Evolutionary conservation across 1,140 invertebrate genomes (phyloP), one percentile per base, ranked within the genome.

Genomic region (Cataglyphis hispanica): DNA sequence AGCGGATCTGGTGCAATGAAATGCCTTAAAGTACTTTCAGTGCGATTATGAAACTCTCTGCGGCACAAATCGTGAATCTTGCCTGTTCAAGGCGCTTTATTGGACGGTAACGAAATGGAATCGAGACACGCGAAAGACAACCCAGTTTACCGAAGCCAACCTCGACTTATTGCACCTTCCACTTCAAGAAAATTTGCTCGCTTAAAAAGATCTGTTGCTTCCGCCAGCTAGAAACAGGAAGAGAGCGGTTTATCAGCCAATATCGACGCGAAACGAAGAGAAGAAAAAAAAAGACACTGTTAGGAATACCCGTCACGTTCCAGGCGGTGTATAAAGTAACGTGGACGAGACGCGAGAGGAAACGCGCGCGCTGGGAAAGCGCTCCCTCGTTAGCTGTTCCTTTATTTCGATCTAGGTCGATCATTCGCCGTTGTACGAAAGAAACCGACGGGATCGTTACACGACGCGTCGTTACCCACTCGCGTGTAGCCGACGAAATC

Each of bases 401-500:
- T 89, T 89, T 89, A 89, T 89, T 89, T 89, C 87, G 87, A 89
- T 89, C 84, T 89, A 61, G 87, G 84, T 89, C 87, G 87, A 89
- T 89, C 87, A 87, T 88, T 86, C 83, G 87, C 77, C 78, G 53
- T 60, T 70, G 58, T 77, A 72, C 67, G 75, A 86, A 88, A 88
- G 67, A 77, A 75, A 70, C 61, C 81, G 25, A 56, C 77, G 53
- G 50, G 76, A 86, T 89, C 88, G 84, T 72, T 75, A 81, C 56
- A 80, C 75, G 87, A 88, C 84, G 61, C 70, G 56, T 86, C 76
- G 75, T 88, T 89, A 88, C 78, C 76, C 31, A 83, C 81, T 64
- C 83, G 46, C 78, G 74, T 77, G 84, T 77, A 63, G 61, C 58
- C 60, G 31, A 50, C 60, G 31, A 84, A 84, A 84, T 84, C 83